phyloP scores from a whole-genome alignment of 2,888 invertebrate genomes.

The Ctena decussata region DNA sequence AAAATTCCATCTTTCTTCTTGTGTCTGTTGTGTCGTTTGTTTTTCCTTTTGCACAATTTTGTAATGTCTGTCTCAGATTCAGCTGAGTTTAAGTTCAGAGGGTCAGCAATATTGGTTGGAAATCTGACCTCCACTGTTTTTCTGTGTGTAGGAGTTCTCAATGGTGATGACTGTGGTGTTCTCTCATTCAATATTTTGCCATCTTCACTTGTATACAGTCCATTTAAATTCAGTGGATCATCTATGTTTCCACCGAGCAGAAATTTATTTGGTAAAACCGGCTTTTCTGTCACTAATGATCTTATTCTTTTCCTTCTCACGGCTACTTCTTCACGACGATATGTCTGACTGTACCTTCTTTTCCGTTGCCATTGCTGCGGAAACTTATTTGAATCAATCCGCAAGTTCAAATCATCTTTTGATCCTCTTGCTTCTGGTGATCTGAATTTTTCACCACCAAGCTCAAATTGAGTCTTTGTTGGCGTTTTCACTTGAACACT shows the following conservation, averaged over 20 bases:
- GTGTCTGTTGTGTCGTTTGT: slow-evolving; percentile 69
- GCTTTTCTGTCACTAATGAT: slow-evolving; percentile 86
- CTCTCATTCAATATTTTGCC: slow-evolving; percentile 90
- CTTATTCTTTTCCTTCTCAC: slow-evolving; percentile 63
- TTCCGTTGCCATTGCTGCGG: slow-evolving; percentile 60
- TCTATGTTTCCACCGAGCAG: slow-evolving; percentile 97
- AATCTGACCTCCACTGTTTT: slow-evolving; percentile 95
- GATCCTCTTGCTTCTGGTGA: slow-evolving; percentile 41
- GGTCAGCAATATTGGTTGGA: slow-evolving; percentile 97
- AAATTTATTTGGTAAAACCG: slow-evolving; percentile 95
- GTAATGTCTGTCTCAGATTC: slow-evolving; percentile 80
- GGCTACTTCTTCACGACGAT: slow-evolving; percentile 44
- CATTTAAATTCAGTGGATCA: slow-evolving; percentile 97
- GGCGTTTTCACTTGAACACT: slow-evolving; percentile 84
- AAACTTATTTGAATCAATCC: slow-evolving; percentile 50
- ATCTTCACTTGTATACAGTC: slow-evolving; percentile 90
- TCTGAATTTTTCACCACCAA: slow-evolving; percentile 86
- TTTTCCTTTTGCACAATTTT: slow-evolving; percentile 67
- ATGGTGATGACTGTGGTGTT: slow-evolving; percentile 96
- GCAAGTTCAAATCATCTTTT: slow-evolving; percentile 51
- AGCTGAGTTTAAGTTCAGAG: slow-evolving; percentile 91
- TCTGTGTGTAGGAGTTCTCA: slow-evolving; percentile 93
- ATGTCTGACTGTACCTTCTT: slow-evolving; percentile 59
- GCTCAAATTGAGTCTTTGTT: slow-evolving; percentile 79
- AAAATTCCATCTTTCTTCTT: slow-evolving; percentile 63